Conservation (phyloP, 1,140 invertebrate genomes). For the Neodiprion fabricii region DNA sequence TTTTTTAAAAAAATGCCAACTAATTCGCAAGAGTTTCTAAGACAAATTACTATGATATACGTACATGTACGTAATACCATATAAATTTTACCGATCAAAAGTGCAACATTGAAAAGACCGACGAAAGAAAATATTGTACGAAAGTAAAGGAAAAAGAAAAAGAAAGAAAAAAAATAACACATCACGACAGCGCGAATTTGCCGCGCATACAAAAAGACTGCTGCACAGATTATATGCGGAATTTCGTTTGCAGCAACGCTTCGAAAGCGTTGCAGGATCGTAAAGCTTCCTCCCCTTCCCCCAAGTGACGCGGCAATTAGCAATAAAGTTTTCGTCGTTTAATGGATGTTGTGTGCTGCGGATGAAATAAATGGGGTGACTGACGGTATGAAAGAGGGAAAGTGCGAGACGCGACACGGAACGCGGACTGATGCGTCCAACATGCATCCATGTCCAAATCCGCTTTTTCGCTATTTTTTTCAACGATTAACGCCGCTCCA, state of each 20-base stretch:
- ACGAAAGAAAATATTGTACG: too few relatives aligned
- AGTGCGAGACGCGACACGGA: conserved; percentile 40
- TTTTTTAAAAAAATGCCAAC: too few relatives aligned
- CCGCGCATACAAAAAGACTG: not conserved
- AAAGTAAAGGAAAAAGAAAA: too few relatives aligned
- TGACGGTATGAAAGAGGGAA: conserved; percentile 53
- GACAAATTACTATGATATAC: too few relatives aligned
- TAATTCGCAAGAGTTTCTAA: too few relatives aligned
- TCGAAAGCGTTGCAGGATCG: not conserved
- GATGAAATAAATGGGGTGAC: conserved; percentile 51
- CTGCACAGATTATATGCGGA: not conserved
- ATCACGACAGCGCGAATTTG: too few relatives aligned
- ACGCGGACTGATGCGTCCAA: conserved; percentile 23
- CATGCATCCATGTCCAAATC: conserved; percentile 17
- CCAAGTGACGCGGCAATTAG: conserved; percentile 47
- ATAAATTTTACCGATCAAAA: not conserved
- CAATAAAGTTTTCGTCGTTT: conserved; percentile 60
- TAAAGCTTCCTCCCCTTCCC: conserved; percentile 2
- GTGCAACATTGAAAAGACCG: too few relatives aligned
- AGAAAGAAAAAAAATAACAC: too few relatives aligned
- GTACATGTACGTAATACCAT: not conserved
- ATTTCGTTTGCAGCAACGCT: too few relatives aligned
- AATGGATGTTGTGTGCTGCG: conserved; percentile 52
- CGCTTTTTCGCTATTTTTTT: conserved; percentile 20
- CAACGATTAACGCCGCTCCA: too few relatives aligned